Base-by-base conservation (phyloP, 1,140 invertebrate genomes). In the Temnothorax longispinosus region DNA sequence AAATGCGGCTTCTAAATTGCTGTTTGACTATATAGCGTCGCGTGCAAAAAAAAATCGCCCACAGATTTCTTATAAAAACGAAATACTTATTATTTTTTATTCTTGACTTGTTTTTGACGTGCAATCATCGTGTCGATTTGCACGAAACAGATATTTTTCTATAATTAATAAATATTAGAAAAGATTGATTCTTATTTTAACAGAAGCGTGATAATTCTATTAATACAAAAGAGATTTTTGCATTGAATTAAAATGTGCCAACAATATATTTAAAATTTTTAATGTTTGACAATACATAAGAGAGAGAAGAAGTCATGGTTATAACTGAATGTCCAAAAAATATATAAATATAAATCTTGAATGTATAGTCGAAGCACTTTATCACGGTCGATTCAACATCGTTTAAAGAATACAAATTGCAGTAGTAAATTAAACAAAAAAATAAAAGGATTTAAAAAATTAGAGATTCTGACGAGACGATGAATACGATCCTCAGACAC, bases 251-350 rank as follows among this genome's bases (percentile, higher is more conserved):
- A 52, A 38, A 62, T 77, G 41, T 47, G 44, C 21, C 15, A 64
- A 64, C 8, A 2, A 44, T 47, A 62, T 5, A 18, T 35, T 27
- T n/a, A 47, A 32, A 64, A 7, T 13, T 11, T n/a, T 41, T 32
- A 80, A 80, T 4, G 15, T 54, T 80, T 54, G 47, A 80, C 76
- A 80, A 80, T 80, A 67, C 27, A 0, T 69, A 54, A 15, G 15
- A 69, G 5, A 47, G 65, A 27, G n/a, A 7, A 27, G 0, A 44
- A 67, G 13, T 54, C 38, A 41, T 80, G 52, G 35, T n/a, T 50
- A 65, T 18, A 47, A n/a, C 6, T 2, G 41, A 60, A n/a, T 56
- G 44, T 76, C 4, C 32, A 10, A 60, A 2, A 44, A 18, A 21
- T 56, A 27, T 27, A 27, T 27, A 27, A 27, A 27, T 27, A 27